Conservation (phyloP, 2,113 vertebrate genomes). For the Eclectus roratus region DNA sequence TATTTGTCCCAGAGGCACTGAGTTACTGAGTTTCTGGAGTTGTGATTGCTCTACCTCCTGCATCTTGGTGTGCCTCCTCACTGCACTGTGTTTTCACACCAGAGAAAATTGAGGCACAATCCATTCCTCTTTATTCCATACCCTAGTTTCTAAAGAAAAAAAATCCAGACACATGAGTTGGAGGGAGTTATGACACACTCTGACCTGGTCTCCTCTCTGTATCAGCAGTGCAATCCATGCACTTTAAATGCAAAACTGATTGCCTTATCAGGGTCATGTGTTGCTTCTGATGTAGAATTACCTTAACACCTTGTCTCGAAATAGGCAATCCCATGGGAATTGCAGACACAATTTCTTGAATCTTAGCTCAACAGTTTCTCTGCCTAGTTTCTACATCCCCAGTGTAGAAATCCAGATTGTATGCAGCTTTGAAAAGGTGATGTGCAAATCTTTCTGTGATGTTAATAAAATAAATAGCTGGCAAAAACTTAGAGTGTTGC, state of each 20-base stretch:
- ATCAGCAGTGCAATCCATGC: neutral
- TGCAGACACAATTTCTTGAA: neutral
- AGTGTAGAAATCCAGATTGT: neutral
- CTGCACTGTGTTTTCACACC: neutral
- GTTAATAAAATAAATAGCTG: constrained; percentile 46
- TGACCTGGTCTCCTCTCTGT: neutral
- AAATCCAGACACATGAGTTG: neutral
- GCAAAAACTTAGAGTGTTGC: constrained; percentile 1
- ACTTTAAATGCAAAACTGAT: neutral
- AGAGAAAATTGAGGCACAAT: neutral
- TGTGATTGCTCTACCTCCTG: neutral
- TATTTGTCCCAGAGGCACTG: neutral
- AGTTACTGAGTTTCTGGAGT: neutral
- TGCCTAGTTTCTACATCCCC: neutral
- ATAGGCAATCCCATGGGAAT: neutral
- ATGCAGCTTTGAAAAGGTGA: constrained; percentile 27
- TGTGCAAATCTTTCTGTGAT: constrained; percentile 25
- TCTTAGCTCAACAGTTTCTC: neutral
- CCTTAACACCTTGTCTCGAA: neutral
- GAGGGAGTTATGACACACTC: neutral
- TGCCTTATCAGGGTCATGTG: neutral
- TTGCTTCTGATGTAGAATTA: neutral
- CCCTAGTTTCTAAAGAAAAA: neutral
- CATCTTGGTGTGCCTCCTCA: neutral
- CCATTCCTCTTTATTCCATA: neutral